These are phyloP conservation scores for Berghia stephanieae DNA, from an alignment of 1,140 invertebrate genomes.

Conservation along the genomic window DNA sequence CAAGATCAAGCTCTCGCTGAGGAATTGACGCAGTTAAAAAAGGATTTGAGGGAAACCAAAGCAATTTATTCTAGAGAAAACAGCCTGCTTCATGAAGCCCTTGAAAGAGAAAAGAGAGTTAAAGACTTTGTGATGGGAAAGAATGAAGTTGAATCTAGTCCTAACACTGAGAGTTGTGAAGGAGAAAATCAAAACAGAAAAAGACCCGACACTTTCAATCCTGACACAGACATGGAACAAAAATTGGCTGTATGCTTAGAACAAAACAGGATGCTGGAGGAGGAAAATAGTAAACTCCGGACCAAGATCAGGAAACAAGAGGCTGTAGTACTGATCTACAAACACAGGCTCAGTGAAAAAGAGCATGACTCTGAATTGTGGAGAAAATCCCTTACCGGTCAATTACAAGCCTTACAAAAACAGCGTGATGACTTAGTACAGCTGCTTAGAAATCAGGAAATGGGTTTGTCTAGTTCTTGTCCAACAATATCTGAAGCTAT, in stretches of 20 bases:
- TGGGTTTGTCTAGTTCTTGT: background rate
- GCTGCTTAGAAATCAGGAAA: slow-evolving; percentile 24
- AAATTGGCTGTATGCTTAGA: slow-evolving; percentile 35
- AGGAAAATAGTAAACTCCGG: slow-evolving; percentile 51
- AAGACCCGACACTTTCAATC: background rate
- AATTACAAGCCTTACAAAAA: slow-evolving; percentile 54
- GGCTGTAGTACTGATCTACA: slow-evolving; percentile 44
- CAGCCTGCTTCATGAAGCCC: slow-evolving; percentile 49
- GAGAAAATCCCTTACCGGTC: slow-evolving; percentile 28
- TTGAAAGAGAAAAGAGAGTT: slow-evolving; percentile 43
- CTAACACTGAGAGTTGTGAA: background rate
- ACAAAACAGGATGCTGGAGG: slow-evolving; percentile 46
- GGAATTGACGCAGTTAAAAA: slow-evolving; percentile 33
- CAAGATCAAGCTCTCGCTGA: slow-evolving; percentile 32
- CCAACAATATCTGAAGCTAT: background rate
- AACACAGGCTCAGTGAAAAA: slow-evolving; percentile 36
- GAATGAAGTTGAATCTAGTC: slow-evolving; percentile 13
- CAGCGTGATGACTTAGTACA: slow-evolving; percentile 54
- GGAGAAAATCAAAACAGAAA: background rate
- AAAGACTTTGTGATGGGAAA: slow-evolving; percentile 24
- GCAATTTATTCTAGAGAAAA: slow-evolving; percentile 56
- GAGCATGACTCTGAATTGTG: slow-evolving; percentile 14
- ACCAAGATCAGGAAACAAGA: slow-evolving; percentile 53
- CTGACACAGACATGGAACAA: background rate
- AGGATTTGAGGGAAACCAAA: slow-evolving; percentile 51